Evolutionary conservation across 2,113 vertebrate genomes (phyloP), one percentile per base, ranked within the genome.

Genomic region (Oryzias javanicus): DNA sequence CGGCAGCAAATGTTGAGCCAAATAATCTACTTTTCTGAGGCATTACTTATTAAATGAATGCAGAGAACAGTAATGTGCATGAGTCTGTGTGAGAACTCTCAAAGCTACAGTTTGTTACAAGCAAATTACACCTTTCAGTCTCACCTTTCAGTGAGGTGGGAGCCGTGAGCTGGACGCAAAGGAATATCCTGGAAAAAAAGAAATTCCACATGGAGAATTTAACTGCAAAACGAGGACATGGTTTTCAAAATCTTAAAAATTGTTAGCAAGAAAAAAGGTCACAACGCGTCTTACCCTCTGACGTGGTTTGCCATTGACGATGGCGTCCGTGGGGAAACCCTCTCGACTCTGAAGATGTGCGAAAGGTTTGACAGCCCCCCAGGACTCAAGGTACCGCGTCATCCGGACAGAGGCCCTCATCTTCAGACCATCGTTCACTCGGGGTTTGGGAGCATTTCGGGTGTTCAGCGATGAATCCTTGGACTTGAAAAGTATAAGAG

Each of bases 361-460:
- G 12, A 98, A 99, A 17, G 97, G 97, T 64, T 97, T 92, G 1
- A 95, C 95, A 0, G 97, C 97, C 0, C 97, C 96, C 97, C 97
- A 99, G 4, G 97, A 98, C 81, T 99, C 97, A 8, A 99, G 88
- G 69, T 98, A 99, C 1, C 97, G 94, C 0, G 97, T 98, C 93
- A 99, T 96, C 6, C 97, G 93, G 55, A 99, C 94, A 0, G 97
- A 99, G 0, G 97, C 96, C 24, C 97, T 88, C 91, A 98, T 98
- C 90, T 98, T 99, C 72, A 99, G 85, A 16, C 94, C 92, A 0
- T 97, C 94, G 0, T 94, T 97, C 22, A 92, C 92, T 3, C 94
- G 90, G 2, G 92, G 90, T 70, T 92, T 96, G 2, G 91, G 79
- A 2, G 91, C 67, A 4, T 75, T 92, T 0, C 91, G 90, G 70